Evolutionary conservation across 2,888 invertebrate species (phyloP).

Genomic region (Noctuana brunneofusca): DNA sequence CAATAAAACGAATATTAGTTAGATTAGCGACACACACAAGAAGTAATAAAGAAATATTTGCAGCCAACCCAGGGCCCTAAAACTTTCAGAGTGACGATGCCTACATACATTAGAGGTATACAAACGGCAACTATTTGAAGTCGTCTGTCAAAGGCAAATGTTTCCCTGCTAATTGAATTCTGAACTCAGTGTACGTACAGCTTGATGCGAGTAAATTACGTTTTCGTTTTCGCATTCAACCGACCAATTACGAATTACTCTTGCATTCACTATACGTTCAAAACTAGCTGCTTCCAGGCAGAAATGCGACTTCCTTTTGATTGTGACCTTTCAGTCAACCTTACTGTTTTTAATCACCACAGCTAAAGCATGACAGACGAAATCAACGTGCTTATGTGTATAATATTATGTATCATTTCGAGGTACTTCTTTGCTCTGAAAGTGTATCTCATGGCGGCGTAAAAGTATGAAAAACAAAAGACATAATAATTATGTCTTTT

Average conservation of each 20-base stretch:
- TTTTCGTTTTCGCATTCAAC: constrained; percentile 43
- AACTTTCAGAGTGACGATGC: constrained; percentile 8
- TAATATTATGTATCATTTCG: no score
- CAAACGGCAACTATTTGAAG: constrained; percentile 37
- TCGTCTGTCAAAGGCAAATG: constrained; percentile 42
- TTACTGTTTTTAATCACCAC: not conserved
- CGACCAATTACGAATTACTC: constrained; percentile 49
- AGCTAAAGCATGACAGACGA: not conserved
- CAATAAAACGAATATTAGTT: no score
- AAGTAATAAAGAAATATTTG: no score
- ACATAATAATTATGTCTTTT: no score
- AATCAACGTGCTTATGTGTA: no score
- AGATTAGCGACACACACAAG: no score
- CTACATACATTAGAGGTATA: constrained; percentile 16
- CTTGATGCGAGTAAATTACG: constrained; percentile 42
- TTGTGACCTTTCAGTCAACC: not conserved
- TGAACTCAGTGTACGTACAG: constrained; percentile 33
- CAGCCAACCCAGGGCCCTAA: not conserved
- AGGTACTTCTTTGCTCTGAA: no score
- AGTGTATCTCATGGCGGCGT: no score
- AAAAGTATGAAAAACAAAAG: no score
- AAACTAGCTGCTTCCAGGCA: constrained; percentile 27
- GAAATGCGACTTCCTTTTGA: not conserved
- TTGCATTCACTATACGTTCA: constrained; percentile 56
- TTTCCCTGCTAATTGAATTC: constrained; percentile 52